Evolutionary conservation across 2,888 invertebrate species (phyloP).

Genomic region (Monopis laevigella): DNA sequence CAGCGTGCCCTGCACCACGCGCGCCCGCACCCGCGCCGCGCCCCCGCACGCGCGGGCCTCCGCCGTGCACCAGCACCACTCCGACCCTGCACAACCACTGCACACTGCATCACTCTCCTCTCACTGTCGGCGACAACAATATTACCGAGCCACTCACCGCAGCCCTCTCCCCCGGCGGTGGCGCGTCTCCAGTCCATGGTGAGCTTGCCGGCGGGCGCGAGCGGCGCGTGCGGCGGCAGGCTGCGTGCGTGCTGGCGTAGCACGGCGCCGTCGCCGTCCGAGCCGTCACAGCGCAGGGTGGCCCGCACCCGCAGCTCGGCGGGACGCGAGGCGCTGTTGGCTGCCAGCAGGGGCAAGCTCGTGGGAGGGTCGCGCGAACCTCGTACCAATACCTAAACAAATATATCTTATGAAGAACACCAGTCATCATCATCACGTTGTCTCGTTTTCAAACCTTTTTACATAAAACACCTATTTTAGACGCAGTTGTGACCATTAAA

Average conservation of each 20-base stretch:
- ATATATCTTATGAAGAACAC: no score
- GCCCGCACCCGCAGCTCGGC: slow-evolving; percentile 18
- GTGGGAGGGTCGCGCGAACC: no score
- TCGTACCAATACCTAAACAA: no score
- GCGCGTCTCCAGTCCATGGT: slow-evolving; percentile 28
- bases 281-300: slow-evolving; percentile 21
- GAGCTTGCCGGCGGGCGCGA: slow-evolving; percentile 27
- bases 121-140: slow-evolving; percentile 28
- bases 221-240: slow-evolving; percentile 27
- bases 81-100: neutral
- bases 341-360: slow-evolving; percentile 22
- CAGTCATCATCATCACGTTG: no score
- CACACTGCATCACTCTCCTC: slow-evolving; percentile 10
- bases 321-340: slow-evolving; percentile 19
- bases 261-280: slow-evolving; percentile 20
- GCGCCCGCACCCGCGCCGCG: slow-evolving; percentile 43
- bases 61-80: slow-evolving; percentile 65
- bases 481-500: no score
- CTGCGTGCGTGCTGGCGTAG: slow-evolving; percentile 28
- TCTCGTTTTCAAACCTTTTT: no score
- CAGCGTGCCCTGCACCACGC: slow-evolving; percentile 38
- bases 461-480: no score
- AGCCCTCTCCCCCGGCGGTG: slow-evolving; percentile 17
- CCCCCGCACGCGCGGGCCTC: slow-evolving; percentile 12
- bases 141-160: no score